Percentiles rank a stretch among this genome's conserved stretches.
Evolutionary conservation across 2,797 vertebrate genomes (phyloP).

Genomic region (Fratercula arctica): DNA sequence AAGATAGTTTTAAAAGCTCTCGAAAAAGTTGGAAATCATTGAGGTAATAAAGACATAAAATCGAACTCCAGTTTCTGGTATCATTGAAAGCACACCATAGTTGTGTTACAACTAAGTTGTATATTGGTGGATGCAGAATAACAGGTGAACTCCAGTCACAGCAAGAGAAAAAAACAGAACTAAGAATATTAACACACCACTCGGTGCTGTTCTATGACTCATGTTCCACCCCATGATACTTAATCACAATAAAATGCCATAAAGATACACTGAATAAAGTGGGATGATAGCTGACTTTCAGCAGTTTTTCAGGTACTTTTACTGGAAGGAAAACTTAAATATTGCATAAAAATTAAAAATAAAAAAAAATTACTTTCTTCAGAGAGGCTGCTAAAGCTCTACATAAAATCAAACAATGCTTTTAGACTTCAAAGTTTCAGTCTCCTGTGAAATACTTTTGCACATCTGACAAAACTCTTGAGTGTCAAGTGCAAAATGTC

Average conservation of each 20-base stretch:
- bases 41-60: background rate
- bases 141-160: background rate
- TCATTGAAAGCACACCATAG: background rate
- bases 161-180: background rate
- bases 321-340: background rate
- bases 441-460: background rate
- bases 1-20: background rate
- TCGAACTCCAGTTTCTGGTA: background rate
- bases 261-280: background rate
- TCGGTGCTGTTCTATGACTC: slow-evolving; percentile 22
- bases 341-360: background rate
- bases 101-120: background rate
- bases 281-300: background rate
- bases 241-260: slow-evolving; percentile 42
- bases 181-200: background rate
- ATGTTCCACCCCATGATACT: slow-evolving; percentile 22
- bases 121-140: background rate
- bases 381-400: background rate
- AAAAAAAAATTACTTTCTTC: background rate
- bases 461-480: background rate
- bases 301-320: background rate
- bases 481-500: background rate
- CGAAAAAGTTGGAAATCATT: background rate
- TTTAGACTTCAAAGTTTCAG: background rate
- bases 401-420: background rate